Conservation (phyloP, 2,113 vertebrate species). For the Cacatua alba region DNA sequence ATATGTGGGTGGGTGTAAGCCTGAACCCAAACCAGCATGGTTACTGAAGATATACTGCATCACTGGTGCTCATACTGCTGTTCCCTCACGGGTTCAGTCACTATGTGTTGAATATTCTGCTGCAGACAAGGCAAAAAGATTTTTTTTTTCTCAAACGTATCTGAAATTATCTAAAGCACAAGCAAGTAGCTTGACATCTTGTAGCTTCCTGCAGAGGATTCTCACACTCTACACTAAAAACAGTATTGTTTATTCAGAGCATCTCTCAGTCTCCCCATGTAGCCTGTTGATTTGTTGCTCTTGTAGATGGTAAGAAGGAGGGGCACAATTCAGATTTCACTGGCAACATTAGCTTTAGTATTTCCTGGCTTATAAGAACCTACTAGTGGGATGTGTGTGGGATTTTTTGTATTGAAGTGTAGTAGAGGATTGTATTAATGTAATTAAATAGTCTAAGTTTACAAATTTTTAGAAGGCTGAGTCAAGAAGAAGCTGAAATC, state of each 20-base stretch:
- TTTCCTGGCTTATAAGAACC: not conserved
- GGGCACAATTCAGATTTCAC: conserved; percentile 1
- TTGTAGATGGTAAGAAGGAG: not conserved
- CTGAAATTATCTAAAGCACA: conserved; percentile 32
- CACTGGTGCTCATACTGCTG: conserved; percentile 32
- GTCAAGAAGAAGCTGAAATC: not conserved
- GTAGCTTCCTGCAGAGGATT: conserved; percentile 36
- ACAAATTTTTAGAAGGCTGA: not conserved
- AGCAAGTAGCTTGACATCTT: conserved; percentile 30
- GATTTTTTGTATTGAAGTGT: not conserved
- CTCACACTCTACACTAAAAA: conserved; percentile 7
- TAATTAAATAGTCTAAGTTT: not conserved
- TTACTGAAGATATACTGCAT: conserved; percentile 35
- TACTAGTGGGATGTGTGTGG: not conserved
- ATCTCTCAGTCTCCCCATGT: not conserved
- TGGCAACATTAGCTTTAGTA: not conserved
- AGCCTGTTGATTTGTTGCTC: conserved; percentile 39
- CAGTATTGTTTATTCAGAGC: conserved; percentile 25
- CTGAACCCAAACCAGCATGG: conserved; percentile 63
- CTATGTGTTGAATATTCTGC: conserved; percentile 17
- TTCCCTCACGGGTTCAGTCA: not conserved
- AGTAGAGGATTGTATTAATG: not conserved
- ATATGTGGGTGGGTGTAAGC: conserved; percentile 70
- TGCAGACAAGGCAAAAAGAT: conserved; percentile 1
- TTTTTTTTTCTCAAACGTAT: not conserved